phyloP scores from a whole-genome alignment of 2,113 vertebrate species.

The Orientallactaga bullata region DNA sequence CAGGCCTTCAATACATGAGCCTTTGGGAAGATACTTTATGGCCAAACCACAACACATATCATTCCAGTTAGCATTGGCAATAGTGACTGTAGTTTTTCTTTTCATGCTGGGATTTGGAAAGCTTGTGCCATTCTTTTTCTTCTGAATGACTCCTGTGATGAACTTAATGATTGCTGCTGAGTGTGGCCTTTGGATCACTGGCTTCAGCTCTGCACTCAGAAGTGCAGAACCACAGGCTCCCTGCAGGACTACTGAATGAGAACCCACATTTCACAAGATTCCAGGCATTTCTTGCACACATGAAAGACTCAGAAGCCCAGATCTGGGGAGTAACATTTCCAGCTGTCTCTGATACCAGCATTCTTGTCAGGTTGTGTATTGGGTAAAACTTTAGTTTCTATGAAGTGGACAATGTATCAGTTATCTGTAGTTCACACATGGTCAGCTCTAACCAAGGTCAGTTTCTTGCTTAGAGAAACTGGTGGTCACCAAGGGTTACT shows the following conservation, averaged over 20 bases:
- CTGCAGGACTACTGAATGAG: neutral
- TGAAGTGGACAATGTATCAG: neutral
- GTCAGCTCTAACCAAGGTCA: neutral
- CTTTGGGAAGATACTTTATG: neutral
- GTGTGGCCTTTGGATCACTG: neutral
- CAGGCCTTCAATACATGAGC: neutral
- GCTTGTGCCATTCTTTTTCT: neutral
- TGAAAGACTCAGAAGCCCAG: neutral
- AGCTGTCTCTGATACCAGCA: neutral
- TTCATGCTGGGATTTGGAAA: neutral
- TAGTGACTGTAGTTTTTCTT: neutral
- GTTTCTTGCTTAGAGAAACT: neutral
- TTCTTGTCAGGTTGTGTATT: neutral
- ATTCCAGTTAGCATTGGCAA: neutral
- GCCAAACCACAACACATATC: neutral
- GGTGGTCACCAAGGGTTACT: neutral
- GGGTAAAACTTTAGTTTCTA: slow-evolving; percentile 24
- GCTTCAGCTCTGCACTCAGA: neutral
- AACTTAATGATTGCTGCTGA: neutral
- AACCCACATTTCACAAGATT: neutral
- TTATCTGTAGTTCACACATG: neutral
- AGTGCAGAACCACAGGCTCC: neutral
- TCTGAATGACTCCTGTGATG: neutral
- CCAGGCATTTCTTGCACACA: neutral
- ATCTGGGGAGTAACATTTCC: neutral